Evolutionary conservation across 2,113 vertebrate genomes (phyloP), one percentile per base, ranked within the genome.

Genomic region (Tiliqua scincoides): DNA sequence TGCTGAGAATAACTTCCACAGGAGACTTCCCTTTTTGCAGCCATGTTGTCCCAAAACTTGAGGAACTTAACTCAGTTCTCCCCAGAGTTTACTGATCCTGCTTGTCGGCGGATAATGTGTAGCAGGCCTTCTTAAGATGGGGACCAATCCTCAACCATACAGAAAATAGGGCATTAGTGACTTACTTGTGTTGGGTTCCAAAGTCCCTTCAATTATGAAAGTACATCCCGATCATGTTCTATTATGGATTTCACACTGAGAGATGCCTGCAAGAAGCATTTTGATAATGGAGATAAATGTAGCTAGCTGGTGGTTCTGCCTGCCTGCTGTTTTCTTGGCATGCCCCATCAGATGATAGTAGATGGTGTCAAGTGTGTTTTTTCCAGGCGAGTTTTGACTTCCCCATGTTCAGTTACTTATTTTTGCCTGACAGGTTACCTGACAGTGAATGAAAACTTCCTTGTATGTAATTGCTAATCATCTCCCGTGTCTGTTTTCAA

Each of bases 371-470:
- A 43, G 37, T 73, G 12, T 25, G 35, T 15, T 72, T 40, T 17
- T 25, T 43, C 40, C 40, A 43, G 71, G 43, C 37, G 25, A 43
- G 37, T 23, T 8, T 40, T 17, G 20, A 25, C 9, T 73, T 43
- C 0, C 63, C 23, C 78, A 7, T 75, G 43, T 48, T 48, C 43
- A 48, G 68, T 91, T 80, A 86, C 35, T 2, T 32, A 59, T 32
- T 80, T 91, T 81, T 87, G 7, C 14, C 88, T 89, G 10, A 67
- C 30, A n/a, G 71, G 23, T 84, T 74, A 61, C 32, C 40, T 20
- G 71, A 35, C 82, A 1, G 75, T 86, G 74, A 85, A 70, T 79
- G 52, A 86, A 70, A 85, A 15, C 82, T 91, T 30, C 1, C 68
- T 82, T 74, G 43, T 54, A 59, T 67, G 35, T 32, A 54, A 20